Evolutionary conservation across 23 tunicate species (phyloP).

Genomic region (Halocynthia aurantium): DNA sequence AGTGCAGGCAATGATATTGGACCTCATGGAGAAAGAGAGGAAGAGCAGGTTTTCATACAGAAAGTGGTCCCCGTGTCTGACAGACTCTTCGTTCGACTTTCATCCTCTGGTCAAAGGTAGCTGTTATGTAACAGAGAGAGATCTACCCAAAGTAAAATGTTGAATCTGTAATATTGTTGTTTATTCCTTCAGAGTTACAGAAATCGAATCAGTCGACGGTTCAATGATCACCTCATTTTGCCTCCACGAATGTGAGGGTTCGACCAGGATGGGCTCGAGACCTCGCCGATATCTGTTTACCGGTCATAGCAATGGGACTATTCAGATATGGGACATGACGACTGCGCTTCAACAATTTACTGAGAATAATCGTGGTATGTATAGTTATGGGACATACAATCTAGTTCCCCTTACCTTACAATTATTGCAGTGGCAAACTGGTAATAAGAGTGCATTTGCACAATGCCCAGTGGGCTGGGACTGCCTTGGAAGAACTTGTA

Average conservation of each 20-base stretch:
- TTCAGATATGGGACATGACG: slow-evolving; percentile 96
- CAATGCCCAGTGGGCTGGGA: not conserved
- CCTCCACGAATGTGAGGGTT: slow-evolving; percentile 85
- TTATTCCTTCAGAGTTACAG: slow-evolving; percentile 45
- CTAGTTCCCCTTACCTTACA: too few species aligned
- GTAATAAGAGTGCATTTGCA: not conserved
- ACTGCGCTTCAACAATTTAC: slow-evolving; percentile 60
- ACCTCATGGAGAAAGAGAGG: slow-evolving; percentile 96
- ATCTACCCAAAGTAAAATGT: not conserved
- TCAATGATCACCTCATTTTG: slow-evolving; percentile 75
- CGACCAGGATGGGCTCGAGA: slow-evolving; percentile 92
- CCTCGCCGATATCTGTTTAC: slow-evolving; percentile 84
- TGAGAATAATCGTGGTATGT: slow-evolving; percentile 32
- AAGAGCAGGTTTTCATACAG: slow-evolving; percentile 80
- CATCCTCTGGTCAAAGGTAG: slow-evolving; percentile 67
- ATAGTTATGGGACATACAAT: not conserved
- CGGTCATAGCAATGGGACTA: slow-evolving; percentile 84
- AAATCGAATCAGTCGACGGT: slow-evolving; percentile 76
- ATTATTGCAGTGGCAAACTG: not conserved
- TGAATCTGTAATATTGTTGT: not conserved
- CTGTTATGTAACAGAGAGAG: not conserved
- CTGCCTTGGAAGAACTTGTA: not conserved
- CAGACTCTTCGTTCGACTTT: slow-evolving; percentile 42
- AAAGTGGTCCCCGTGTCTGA: slow-evolving; percentile 70
- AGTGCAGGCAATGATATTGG: slow-evolving; percentile 78